Conservation (phyloP, 2,113 vertebrate species). For the Pangasianodon hypophthalmus region DNA sequence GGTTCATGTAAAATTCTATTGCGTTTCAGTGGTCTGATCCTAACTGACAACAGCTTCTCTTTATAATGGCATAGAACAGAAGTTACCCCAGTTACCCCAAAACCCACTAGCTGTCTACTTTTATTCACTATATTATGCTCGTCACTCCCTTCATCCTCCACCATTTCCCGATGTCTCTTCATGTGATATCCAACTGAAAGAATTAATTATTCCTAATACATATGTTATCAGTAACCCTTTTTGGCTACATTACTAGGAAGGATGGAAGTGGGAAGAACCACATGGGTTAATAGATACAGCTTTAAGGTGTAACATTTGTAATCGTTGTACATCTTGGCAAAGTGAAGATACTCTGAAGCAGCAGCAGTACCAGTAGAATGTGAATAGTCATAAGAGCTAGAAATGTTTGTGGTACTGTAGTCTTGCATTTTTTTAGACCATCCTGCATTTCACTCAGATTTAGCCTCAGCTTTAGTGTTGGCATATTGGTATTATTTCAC, state of each 20-base stretch:
- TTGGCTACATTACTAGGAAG: not conserved
- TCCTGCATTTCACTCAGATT: slow-evolving; percentile 6
- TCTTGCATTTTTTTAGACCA: slow-evolving; percentile 30
- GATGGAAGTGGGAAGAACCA: not conserved
- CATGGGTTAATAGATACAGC: not conserved
- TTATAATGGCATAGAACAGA: not conserved
- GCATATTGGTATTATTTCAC: not conserved
- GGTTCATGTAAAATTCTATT: not conserved
- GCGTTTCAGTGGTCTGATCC: not conserved
- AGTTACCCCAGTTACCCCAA: not conserved
- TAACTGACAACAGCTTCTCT: not conserved
- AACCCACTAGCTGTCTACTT: not conserved
- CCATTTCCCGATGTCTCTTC: not conserved
- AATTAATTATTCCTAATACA: not conserved
- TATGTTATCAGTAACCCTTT: not conserved
- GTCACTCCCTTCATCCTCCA: not conserved
- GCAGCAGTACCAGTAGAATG: slow-evolving; percentile 1
- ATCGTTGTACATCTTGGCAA: not conserved
- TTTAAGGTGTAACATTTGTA: not conserved
- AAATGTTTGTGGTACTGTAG: slow-evolving; percentile 21
- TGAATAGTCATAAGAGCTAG: slow-evolving; percentile 42
- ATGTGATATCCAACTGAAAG: not conserved
- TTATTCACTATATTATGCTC: not conserved
- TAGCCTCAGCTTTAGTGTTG: not conserved
- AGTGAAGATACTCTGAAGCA: slow-evolving; percentile 5